These are phyloP conservation scores for Scophthalmus maximus DNA, from an alignment of 2,113 vertebrate species.

Conservation along the genomic window DNA sequence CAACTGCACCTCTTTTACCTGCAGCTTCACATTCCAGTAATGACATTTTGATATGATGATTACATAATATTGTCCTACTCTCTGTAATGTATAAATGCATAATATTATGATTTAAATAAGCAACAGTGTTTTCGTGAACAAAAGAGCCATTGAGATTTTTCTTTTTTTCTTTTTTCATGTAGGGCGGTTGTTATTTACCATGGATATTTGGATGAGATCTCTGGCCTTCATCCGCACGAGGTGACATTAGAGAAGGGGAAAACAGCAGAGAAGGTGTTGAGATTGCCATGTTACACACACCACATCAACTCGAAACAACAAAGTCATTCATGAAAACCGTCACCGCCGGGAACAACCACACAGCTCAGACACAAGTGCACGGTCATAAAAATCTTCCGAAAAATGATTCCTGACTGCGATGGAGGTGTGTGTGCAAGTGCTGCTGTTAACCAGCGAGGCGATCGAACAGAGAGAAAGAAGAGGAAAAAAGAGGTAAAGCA, in stretches of 20 bases:
- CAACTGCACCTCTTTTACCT: neutral
- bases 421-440: conserved; percentile 17
- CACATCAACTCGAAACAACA: conserved; percentile 52
- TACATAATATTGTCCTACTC: no score
- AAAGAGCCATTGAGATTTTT: no score
- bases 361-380: conserved; percentile 42
- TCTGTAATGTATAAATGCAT: no score
- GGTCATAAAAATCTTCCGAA: conserved; percentile 40
- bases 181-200: conserved; percentile 82
- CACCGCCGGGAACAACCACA: conserved; percentile 26
- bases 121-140: no score
- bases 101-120: neutral
- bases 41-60: neutral
- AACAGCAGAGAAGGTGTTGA: conserved; percentile 71
- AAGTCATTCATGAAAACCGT: conserved; percentile 41
- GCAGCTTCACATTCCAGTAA: neutral
- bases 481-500: no score
- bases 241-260: conserved; percentile 80
- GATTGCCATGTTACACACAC: conserved; percentile 40
- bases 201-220: conserved; percentile 83
- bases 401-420: conserved; percentile 27
- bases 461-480: no score
- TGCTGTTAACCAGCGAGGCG: neutral
- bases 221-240: conserved; percentile 84
- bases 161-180: conserved; percentile 46